These are phyloP conservation scores for Penaeus japonicus DNA, from an alignment of 1,140 invertebrate species.

Conservation along the genomic window DNA sequence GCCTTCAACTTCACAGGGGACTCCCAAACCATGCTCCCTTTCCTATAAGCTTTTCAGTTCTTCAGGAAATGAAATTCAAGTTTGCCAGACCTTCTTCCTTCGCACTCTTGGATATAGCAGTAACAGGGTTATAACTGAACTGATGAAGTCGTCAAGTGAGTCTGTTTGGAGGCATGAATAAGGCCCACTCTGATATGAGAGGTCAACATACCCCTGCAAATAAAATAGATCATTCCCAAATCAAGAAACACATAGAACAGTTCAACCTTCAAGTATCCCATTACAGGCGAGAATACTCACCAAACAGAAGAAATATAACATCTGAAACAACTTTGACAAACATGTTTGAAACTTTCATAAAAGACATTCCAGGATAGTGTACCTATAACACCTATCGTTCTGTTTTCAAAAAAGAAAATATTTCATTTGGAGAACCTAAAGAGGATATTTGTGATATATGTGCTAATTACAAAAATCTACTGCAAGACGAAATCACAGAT, in stretches of 20 bases:
- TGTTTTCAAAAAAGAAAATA: constrained; percentile 15
- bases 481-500: constrained; percentile 32
- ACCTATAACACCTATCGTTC: too few relatives aligned
- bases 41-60: too few relatives aligned
- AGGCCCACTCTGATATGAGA: neutral
- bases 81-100: too few relatives aligned
- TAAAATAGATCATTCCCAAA: constrained; percentile 11
- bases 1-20: too few relatives aligned
- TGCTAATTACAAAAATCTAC: constrained; percentile 27
- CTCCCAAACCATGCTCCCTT: too few relatives aligned
- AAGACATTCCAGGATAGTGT: neutral
- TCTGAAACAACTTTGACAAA: constrained; percentile 15
- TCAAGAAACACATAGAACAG: constrained; percentile 13
- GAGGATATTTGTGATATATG: constrained; percentile 30
- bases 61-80: too few relatives aligned
- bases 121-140: constrained; percentile 7
- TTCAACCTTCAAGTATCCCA: constrained; percentile 3
- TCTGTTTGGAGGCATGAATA: constrained; percentile 26
- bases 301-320: constrained; percentile 14
- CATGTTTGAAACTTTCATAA: constrained; percentile 4
- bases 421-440: constrained; percentile 23
- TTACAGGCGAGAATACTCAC: constrained; percentile 11
- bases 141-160: constrained; percentile 3
- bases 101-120: too few relatives aligned
- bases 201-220: constrained; percentile 21